These are phyloP conservation scores for Lacerta bilineata DNA, from an alignment of 2,797 vertebrate species.

Conservation along the genomic window DNA sequence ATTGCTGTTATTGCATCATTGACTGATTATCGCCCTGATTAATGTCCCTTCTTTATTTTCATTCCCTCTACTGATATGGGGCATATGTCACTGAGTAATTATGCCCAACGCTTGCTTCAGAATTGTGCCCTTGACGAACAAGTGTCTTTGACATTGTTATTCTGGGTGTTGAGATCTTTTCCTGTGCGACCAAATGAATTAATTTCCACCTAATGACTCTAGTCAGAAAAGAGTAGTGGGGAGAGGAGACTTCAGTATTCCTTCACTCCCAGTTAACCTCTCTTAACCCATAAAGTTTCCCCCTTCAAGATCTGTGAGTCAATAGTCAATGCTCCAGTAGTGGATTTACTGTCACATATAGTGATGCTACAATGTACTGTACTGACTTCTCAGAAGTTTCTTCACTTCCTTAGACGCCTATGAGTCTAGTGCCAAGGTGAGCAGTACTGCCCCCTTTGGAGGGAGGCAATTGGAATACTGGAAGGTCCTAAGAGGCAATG, in stretches of 20 bases:
- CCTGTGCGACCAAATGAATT: conserved; percentile 22
- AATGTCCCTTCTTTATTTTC: conserved; percentile 79
- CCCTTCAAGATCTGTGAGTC: background rate
- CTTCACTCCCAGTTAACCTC: background rate
- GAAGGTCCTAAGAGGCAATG: too few relatives aligned
- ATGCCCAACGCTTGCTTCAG: conserved; percentile 53
- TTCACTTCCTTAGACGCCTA: background rate
- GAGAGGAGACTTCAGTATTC: background rate
- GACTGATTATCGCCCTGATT: conserved; percentile 80
- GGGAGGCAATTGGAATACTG: too few relatives aligned
- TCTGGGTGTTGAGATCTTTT: conserved; percentile 20
- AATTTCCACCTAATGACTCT: conserved; percentile 21
- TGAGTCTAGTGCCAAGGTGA: too few relatives aligned
- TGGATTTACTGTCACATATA: background rate
- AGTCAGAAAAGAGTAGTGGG: background rate
- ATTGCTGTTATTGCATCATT: conserved; percentile 76
- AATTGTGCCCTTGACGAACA: conserved; percentile 61
- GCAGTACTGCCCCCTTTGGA: too few relatives aligned
- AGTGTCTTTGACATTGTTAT: conserved; percentile 28
- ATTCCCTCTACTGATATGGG: conserved; percentile 74
- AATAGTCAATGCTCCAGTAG: background rate
- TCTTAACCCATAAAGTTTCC: background rate
- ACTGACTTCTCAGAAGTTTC: background rate
- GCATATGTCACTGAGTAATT: conserved; percentile 69
- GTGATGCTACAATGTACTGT: background rate